A percentile compares a stretch with the other conserved stretches of the same genome.
Evolutionary conservation across 2,113 vertebrate genomes (phyloP).

Genomic region (Protobothrops flavoviridis): DNA sequence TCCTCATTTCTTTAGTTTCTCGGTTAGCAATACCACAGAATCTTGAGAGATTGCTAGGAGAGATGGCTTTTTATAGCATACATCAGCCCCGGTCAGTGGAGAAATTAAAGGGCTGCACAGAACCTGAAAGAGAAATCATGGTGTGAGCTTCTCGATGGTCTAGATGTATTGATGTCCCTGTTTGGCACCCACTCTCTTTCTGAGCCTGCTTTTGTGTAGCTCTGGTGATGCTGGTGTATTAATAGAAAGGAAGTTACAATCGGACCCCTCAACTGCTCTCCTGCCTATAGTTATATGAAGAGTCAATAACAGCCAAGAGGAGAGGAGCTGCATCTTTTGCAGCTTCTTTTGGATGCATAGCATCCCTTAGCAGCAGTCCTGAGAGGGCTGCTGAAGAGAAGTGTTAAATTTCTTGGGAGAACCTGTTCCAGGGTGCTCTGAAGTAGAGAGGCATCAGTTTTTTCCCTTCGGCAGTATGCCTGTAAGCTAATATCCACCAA

Average conservation of each 20-base stretch:
- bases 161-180: conserved; percentile 1
- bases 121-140: conserved; percentile 18
- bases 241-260: neutral
- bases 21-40: conserved; percentile 40
- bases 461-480: neutral
- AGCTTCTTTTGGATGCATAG: neutral
- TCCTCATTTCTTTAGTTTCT: conserved; percentile 17
- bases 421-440: neutral
- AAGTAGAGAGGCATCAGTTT: neutral
- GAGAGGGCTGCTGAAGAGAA: neutral
- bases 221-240: neutral
- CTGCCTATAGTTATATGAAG: neutral
- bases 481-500: neutral
- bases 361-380: neutral
- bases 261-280: neutral
- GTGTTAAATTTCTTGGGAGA: neutral
- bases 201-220: neutral
- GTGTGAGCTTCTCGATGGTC: conserved; percentile 14
- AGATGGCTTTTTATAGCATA: neutral
- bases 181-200: neutral
- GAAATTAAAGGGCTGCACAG: conserved; percentile 19
- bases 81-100: conserved; percentile 1
- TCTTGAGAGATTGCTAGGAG: neutral
- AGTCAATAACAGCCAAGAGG: neutral
- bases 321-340: neutral